Evolutionary conservation across 1,140 invertebrate species (phyloP).

Genomic region (Propsilocerus akamusi): DNA sequence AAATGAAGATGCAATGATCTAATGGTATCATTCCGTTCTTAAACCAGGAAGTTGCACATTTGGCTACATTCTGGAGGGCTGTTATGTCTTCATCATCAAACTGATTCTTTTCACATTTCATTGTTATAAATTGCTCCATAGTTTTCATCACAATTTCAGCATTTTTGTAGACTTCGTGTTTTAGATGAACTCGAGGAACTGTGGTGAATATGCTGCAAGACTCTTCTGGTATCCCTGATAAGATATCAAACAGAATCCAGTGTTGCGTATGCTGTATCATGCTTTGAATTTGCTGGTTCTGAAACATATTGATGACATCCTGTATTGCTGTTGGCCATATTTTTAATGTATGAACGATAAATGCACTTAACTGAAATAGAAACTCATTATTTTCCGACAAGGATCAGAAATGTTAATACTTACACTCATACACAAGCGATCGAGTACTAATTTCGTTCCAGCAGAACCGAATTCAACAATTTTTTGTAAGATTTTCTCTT

Average conservation of each 20-base stretch:
- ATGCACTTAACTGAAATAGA: constrained; percentile 37
- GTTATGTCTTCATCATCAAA: constrained; percentile 18
- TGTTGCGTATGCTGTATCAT: constrained; percentile 26
- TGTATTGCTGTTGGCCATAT: constrained; percentile 43
- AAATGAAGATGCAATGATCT: constrained; percentile 21
- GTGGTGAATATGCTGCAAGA: constrained; percentile 29
- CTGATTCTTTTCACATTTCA: not conserved
- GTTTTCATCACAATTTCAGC: constrained; percentile 18
- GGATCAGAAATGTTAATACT: constrained; percentile 19
- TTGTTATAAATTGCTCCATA: constrained; percentile 11
- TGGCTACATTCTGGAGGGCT: constrained; percentile 30
- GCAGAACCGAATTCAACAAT: constrained; percentile 47
- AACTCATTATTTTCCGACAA: constrained; percentile 6
- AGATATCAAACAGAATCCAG: constrained; percentile 48
- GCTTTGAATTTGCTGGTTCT: constrained; percentile 34
- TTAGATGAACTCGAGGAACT: constrained; percentile 16
- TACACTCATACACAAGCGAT: constrained; percentile 72
- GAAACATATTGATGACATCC: constrained; percentile 42
- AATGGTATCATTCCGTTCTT: constrained; percentile 28
- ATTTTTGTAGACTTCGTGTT: constrained; percentile 17
- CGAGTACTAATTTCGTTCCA: constrained; percentile 67
- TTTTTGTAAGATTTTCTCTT: constrained; percentile 52
- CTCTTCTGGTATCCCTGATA: constrained; percentile 66
- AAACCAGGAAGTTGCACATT: constrained; percentile 43
- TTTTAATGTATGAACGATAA: constrained; percentile 41